phyloP scores from a whole-genome alignment of 2,797 vertebrate species.

The Iguana delicatissima region DNA sequence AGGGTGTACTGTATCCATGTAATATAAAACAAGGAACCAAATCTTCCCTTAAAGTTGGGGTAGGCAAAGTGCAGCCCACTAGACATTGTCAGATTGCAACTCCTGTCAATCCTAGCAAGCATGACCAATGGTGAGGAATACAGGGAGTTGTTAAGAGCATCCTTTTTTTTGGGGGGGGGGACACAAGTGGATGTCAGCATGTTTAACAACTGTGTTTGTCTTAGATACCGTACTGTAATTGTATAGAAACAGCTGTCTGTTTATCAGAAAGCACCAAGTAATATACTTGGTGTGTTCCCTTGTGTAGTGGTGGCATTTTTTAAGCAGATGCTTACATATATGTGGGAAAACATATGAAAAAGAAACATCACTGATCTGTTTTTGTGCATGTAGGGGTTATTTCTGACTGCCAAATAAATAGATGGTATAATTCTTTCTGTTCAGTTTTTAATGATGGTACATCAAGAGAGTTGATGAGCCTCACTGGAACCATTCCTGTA shows the following conservation, averaged over 20 bases:
- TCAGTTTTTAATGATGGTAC: slow-evolving; percentile 97
- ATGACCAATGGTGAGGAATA: too few relatives aligned
- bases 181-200: neutral
- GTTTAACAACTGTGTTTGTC: neutral
- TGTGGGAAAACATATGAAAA: neutral
- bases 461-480: slow-evolving; percentile 94
- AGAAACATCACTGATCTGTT: slow-evolving; percentile 22
- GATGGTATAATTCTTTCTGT: slow-evolving; percentile 46
- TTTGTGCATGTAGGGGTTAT: rapidly evolving
- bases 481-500: slow-evolving; percentile 96
- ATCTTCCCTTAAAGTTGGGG: neutral
- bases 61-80: too few relatives aligned
- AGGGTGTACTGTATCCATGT: neutral
- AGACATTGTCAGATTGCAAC: too few relatives aligned
- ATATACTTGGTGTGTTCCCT: neutral
- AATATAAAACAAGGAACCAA: neutral
- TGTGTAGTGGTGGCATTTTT: neutral
- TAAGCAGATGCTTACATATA: neutral
- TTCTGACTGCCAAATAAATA: neutral
- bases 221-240: neutral
- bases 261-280: neutral
- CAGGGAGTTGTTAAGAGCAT: too few relatives aligned
- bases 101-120: too few relatives aligned
- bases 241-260: neutral
- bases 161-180: too few relatives aligned